Percentiles rank a stretch among this genome's conserved stretches.
phyloP scores from a whole-genome alignment of 2,113 vertebrate genomes.

The Ceyx cyanopectus region DNA sequence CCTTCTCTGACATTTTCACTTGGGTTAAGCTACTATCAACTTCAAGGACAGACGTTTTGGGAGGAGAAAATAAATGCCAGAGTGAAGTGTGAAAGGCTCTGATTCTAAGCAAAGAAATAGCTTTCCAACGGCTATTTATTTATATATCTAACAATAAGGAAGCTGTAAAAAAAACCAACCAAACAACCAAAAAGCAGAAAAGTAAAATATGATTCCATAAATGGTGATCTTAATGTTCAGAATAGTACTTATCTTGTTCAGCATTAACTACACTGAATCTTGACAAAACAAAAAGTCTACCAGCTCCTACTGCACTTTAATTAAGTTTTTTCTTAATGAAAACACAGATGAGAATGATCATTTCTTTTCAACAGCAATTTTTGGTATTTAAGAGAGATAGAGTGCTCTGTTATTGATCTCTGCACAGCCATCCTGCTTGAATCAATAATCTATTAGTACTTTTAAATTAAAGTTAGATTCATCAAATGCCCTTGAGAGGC shows the following conservation, averaged over 20 bases:
- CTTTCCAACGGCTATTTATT: neutral
- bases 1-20: conserved; percentile 1
- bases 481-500: conserved; percentile 77
- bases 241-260: neutral
- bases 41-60: neutral
- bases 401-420: conserved; percentile 65
- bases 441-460: conserved; percentile 84
- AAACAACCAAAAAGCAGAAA: neutral
- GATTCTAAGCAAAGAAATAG: neutral
- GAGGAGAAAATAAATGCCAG: neutral
- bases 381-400: conserved; percentile 66
- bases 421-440: conserved; percentile 58
- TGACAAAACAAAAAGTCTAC: neutral
- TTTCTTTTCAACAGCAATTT: conserved; percentile 45
- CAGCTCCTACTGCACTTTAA: neutral
- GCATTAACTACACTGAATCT: neutral
- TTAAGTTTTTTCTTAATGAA: neutral
- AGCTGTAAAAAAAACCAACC: neutral
- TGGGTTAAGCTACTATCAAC: neutral
- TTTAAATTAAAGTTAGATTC: conserved; percentile 79
- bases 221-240: neutral
- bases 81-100: neutral
- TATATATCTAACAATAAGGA: neutral
- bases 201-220: neutral
- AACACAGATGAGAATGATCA: neutral